These are phyloP conservation scores for Sebastes minor DNA, from an alignment of 2,797 vertebrate species.

Conservation along the genomic window DNA sequence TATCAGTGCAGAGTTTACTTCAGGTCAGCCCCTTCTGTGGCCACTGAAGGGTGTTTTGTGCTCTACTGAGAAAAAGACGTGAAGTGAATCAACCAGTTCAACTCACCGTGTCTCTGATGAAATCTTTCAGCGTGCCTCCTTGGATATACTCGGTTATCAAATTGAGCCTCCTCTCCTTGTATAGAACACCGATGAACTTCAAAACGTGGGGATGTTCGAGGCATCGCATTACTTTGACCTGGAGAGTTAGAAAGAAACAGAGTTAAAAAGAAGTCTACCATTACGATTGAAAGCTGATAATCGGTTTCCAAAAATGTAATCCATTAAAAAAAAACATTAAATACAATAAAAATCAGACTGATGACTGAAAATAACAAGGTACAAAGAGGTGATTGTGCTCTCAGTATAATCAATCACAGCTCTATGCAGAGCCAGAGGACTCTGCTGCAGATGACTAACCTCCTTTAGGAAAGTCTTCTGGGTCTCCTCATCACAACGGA, in stretches of 20 bases:
- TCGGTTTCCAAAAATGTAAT: conserved; percentile 8
- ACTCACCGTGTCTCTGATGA: conserved; percentile 89
- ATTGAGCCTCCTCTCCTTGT: conserved; percentile 96
- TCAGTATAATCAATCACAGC: conserved; percentile 37
- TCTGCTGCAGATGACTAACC: conserved; percentile 76
- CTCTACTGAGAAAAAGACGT: neutral
- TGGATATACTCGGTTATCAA: conserved; percentile 94
- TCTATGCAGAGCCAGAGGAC: neutral
- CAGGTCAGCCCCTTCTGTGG: conserved; percentile 51
- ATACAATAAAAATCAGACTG: conserved; percentile 2
- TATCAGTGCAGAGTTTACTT: conserved; percentile 58
- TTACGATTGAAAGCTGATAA: conserved; percentile 10
- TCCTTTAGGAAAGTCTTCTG: conserved; percentile 95
- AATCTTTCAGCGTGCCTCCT: conserved; percentile 94
- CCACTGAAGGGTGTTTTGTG: conserved; percentile 24
- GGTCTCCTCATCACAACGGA: conserved; percentile 94
- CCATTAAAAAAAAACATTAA: neutral
- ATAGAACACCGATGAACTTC: conserved; percentile 94
- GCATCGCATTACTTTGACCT: conserved; percentile 98
- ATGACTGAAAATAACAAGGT: conserved; percentile 22
- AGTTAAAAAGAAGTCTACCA: neutral
- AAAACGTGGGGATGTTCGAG: conserved; percentile 93
- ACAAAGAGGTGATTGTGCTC: conserved; percentile 44
- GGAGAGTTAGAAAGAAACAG: conserved; percentile 13
- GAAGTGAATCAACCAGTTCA: conserved; percentile 14